Conservation (phyloP, 2,113 vertebrate genomes). For the Eonycteris spelaea region DNA sequence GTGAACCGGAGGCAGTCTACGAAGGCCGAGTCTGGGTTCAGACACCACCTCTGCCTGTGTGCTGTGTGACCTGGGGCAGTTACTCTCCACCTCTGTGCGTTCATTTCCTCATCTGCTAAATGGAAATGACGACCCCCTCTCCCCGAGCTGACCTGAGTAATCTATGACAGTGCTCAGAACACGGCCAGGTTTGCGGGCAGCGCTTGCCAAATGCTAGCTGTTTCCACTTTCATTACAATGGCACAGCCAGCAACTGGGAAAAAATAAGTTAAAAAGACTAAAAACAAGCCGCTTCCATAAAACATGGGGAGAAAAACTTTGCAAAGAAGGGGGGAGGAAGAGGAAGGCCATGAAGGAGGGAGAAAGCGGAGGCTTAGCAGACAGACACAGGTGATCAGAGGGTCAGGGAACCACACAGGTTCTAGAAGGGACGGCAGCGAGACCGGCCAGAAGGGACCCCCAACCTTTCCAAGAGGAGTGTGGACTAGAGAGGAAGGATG, state of each 20-base stretch:
- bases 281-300: not conserved
- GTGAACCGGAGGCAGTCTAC: fast-evolving
- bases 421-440: not conserved
- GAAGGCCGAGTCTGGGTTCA: not conserved
- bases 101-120: not conserved
- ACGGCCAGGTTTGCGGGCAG: not conserved
- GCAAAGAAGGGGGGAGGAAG: not conserved
- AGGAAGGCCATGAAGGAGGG: too few relatives aligned
- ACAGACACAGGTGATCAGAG: not conserved
- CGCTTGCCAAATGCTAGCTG: not conserved
- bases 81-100: too few relatives aligned
- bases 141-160: fast-evolving
- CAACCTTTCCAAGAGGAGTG: not conserved
- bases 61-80: fast-evolving
- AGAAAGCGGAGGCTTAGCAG: not conserved
- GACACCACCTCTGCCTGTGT: not conserved
- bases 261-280: not conserved
- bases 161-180: too few relatives aligned
- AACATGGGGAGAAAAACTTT: too few relatives aligned
- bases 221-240: not conserved
- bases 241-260: not conserved
- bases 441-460: not conserved
- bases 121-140: fast-evolving
- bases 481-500: not conserved
- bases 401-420: not conserved